Evolutionary conservation across 2,113 vertebrate species (phyloP), one percentile per base, ranked within the genome.

Genomic region (Cacatua alba): DNA sequence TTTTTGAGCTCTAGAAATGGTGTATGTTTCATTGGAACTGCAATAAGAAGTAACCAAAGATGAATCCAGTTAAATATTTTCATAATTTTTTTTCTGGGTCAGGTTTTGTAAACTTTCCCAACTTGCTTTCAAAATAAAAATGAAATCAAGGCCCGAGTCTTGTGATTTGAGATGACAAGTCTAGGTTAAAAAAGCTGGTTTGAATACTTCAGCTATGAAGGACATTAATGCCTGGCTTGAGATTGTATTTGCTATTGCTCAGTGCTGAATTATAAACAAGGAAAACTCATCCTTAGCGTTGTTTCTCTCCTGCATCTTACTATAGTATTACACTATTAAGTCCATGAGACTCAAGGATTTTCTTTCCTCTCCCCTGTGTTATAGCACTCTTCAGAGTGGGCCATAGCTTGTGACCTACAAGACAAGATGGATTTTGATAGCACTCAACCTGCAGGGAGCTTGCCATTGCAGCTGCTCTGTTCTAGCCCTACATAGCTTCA

Each of bases 41-140:
- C 97, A 98, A 97, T 97, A 98, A 97, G 97, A 98, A 97, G 98
- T 98, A 99, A 98, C 98, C 98, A 98, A 99, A 99, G 98, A 98
- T 98, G 96, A 98, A 98, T 96, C 93, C 97, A 97, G 97, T 97
- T 92, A 97, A 94, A 97, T 97, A 98, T 98, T 98, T 98, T 97
- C 95, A 43, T 98, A 98, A 97, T 97, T 97, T 95, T 94, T 94
- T 98, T 97, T 98, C 96, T 97, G 97, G 96, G 96, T 96, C 96
- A 96, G 95, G 97, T 97, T 97, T 97, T 97, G 95, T 97, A 98
- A 98, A 97, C 95, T 97, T 98, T 97, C 97, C 97, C 96, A 97
- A 97, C 96, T 98, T 89, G 97, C 97, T 98, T 98, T 97, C 95
- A 95, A 96, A 98, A 98, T 98, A 98, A 98, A 98, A 98, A 95